phyloP scores from a whole-genome alignment of 2,113 vertebrate genomes.

The Cariama cristata region DNA sequence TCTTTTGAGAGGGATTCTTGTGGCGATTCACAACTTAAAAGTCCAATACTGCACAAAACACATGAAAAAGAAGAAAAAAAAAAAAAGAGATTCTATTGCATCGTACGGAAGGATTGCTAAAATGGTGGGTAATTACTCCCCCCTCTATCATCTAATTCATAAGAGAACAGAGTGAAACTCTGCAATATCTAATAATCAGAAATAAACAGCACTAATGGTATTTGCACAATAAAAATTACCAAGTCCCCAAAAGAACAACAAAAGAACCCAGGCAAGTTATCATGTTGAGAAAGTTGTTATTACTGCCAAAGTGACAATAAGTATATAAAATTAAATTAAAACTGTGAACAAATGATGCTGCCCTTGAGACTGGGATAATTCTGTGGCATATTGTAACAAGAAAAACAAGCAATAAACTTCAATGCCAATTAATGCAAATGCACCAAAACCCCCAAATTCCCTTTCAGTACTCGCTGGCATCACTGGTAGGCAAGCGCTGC shows the following conservation, averaged over 20 bases:
- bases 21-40: background rate
- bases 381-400: rapidly evolving
- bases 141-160: background rate
- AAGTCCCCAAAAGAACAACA: background rate
- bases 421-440: background rate
- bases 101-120: background rate
- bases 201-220: background rate
- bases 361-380: background rate
- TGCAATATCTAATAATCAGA: background rate
- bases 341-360: background rate
- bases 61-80: background rate
- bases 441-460: background rate
- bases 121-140: background rate
- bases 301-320: background rate
- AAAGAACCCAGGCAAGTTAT: background rate
- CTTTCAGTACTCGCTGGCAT: background rate
- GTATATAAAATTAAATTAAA: constrained; percentile 32
- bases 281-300: constrained; percentile 3
- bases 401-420: background rate
- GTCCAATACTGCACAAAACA: background rate
- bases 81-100: background rate
- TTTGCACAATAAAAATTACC: background rate
- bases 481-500: background rate
- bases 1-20: background rate
- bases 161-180: background rate